Percentiles rank a stretch among this genome's conserved stretches.
These are phyloP conservation scores for Philopotamus ludificatus DNA, from an alignment of 1,140 invertebrate genomes.

Conservation along the genomic window DNA sequence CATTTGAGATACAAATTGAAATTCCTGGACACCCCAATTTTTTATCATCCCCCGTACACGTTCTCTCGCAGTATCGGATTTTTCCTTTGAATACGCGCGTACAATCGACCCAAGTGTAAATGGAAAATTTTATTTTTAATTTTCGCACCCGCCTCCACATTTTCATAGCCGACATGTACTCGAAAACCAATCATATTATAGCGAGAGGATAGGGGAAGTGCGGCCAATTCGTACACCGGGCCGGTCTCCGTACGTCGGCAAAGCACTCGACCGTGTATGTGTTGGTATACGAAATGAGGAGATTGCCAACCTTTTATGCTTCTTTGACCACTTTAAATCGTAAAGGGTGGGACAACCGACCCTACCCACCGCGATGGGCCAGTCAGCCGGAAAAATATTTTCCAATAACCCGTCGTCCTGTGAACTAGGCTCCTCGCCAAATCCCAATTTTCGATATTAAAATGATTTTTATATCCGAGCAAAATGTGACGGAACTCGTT, in stretches of 20 bases:
- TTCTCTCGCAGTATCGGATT: background rate
- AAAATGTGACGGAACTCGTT: background rate
- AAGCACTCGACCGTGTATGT: no score
- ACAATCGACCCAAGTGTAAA: background rate
- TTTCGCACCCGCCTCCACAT: background rate
- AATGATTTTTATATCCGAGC: background rate
- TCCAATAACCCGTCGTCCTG: conserved; percentile 30
- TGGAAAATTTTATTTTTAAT: background rate
- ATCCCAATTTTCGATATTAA: background rate
- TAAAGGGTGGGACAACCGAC: background rate
- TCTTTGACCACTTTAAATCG: conserved; percentile 39
- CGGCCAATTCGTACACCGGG: conserved; percentile 4
- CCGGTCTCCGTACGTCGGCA: no score
- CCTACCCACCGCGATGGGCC: no score
- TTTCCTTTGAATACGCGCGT: background rate
- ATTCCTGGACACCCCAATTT: conserved; percentile 10
- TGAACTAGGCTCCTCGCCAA: no score
- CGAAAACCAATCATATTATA: conserved; percentile 37
- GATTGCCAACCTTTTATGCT: conserved; percentile 41
- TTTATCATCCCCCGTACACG: background rate
- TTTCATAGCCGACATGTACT: conserved; percentile 30
- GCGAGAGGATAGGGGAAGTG: conserved; percentile 30
- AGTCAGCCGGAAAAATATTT: conserved; percentile 35
- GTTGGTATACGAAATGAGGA: conserved; percentile 35
- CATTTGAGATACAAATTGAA: conserved; percentile 39